Evolutionary conservation across 2,797 vertebrate species (phyloP).

Genomic region (Dendrocincla tyrannina): DNA sequence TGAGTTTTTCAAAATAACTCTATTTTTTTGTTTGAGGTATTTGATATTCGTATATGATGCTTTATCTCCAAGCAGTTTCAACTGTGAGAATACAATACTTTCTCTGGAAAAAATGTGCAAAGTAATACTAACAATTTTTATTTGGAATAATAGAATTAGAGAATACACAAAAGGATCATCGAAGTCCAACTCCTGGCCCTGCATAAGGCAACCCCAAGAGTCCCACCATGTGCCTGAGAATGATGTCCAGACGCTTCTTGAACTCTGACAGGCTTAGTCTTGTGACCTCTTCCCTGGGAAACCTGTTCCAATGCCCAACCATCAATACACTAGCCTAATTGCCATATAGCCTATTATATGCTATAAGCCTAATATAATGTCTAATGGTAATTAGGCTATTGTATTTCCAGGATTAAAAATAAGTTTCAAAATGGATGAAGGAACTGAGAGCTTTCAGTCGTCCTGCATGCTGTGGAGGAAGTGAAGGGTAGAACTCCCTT

Average conservation of each 20-base stretch:
- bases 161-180: neutral
- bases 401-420: neutral
- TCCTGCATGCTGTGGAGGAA: neutral
- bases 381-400: neutral
- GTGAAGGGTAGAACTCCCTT: neutral
- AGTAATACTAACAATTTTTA: neutral
- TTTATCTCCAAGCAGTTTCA: neutral
- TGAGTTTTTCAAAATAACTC: neutral
- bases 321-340: neutral
- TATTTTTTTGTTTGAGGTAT: neutral
- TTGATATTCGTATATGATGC: neutral
- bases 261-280: neutral
- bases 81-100: neutral
- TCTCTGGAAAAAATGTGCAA: neutral
- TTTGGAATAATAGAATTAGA: neutral
- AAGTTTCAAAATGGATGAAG: neutral
- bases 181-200: neutral
- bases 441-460: neutral
- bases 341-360: neutral
- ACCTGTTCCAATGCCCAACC: neutral
- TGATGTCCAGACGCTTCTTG: neutral
- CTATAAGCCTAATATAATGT: neutral
- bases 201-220: neutral
- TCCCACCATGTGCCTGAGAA: accelerated
- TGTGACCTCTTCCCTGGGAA: neutral